These are phyloP conservation scores for Dendrolimus houi DNA, from an alignment of 2,888 invertebrate genomes.

Conservation along the genomic window DNA sequence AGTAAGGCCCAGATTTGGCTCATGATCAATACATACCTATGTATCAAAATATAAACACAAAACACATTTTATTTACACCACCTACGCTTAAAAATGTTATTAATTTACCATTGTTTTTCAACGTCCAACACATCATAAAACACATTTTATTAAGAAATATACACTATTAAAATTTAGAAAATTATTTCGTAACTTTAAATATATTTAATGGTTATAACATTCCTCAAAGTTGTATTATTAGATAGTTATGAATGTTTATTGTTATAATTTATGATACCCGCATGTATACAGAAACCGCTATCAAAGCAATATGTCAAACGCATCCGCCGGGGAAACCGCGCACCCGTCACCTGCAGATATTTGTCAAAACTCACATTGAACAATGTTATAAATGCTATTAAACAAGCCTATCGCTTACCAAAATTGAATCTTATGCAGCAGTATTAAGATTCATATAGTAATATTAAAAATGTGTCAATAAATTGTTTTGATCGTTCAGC, in stretches of 20 bases:
- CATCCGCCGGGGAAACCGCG: constrained; percentile 62
- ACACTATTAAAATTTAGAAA: not conserved
- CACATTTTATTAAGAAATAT: too few species aligned
- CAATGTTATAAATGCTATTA: constrained; percentile 23
- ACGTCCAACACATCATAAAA: too few species aligned
- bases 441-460: not conserved
- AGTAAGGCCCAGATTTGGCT: too few species aligned
- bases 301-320: constrained; percentile 68
- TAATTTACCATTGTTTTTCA: too few species aligned
- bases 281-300: constrained; percentile 50
- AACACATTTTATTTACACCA: too few species aligned
- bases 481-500: constrained; percentile 24
- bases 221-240: not conserved
- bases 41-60: too few species aligned
- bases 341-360: constrained; percentile 70
- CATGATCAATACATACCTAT: too few species aligned
- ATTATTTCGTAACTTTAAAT: not conserved
- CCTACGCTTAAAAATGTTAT: too few species aligned
- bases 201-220: not conserved
- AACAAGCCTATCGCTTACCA: constrained; percentile 8
- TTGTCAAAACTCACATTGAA: constrained; percentile 64
- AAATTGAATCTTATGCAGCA: not conserved
- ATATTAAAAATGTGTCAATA: not conserved
- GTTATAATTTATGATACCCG: constrained; percentile 52
- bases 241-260: constrained; percentile 18